phyloP scores from a whole-genome alignment of 2,113 vertebrate species.

The Otis tarda region DNA sequence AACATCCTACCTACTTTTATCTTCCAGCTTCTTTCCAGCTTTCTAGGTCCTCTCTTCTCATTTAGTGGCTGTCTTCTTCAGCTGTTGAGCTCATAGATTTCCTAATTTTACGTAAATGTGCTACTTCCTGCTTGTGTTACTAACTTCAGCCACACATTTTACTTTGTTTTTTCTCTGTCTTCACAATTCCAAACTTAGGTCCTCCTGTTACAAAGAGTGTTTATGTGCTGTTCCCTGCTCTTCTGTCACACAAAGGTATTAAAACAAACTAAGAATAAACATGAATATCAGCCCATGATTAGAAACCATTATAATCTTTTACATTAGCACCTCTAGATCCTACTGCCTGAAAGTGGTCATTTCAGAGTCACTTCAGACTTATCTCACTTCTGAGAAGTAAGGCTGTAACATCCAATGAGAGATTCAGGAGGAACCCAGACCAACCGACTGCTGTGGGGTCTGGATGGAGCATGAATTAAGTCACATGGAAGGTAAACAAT shows the following conservation, averaged over 20 bases:
- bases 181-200: neutral
- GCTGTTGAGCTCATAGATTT: neutral
- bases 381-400: neutral
- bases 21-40: neutral
- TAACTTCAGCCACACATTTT: neutral
- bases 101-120: neutral
- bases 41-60: neutral
- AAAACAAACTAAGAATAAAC: neutral
- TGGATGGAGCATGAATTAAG: neutral
- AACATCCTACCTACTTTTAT: neutral
- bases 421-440: neutral
- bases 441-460: neutral
- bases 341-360: rapidly evolving
- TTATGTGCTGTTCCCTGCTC: neutral
- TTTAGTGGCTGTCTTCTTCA: neutral
- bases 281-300: neutral
- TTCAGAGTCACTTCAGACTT: neutral
- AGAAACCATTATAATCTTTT: neutral
- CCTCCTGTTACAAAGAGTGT: neutral
- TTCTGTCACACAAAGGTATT: neutral
- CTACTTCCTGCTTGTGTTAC: neutral
- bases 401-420: neutral
- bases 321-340: neutral
- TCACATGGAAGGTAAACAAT: neutral
- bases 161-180: neutral